Base-by-base conservation (phyloP, 2,113 vertebrate species). In the Lepus timidus region DNA sequence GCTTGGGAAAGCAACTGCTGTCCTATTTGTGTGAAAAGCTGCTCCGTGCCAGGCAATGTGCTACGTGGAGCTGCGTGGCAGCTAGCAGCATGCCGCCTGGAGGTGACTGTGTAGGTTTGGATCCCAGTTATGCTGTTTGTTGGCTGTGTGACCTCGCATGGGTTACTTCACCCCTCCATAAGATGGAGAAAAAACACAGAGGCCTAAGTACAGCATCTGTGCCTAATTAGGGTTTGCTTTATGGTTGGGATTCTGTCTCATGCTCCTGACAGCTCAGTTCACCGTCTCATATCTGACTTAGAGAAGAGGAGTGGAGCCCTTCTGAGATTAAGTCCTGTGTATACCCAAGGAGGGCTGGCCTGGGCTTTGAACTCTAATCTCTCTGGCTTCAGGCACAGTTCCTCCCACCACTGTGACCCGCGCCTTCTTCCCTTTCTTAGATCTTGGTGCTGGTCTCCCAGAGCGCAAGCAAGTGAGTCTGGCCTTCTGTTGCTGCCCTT, bases 111-210 rank as follows among this genome's bases (percentile, higher is more conserved):
- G 0, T 31, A n/a, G 68, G 33, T 74, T 82, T 20, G 11, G 31
- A 75, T 64, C 64, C 20, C 62, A 62, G 17, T 58, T 85, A 31
- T 75, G 39, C 49, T 51, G 9, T 79, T 65, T 58, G 31, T 12
- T 62, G n/a, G 58, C 76, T 44, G 61, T 76, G 79, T 76, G 85
- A 95, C 79, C 83, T 88, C 67, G 64, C 68, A 16, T n/a, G 74
- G 44, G 14, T 73, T 80, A 64, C 70, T 55, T 78, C 39, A 64
- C 55, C 14, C 80, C 39, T 83, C 87, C 64, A n/a, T 39, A 84
- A 62, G 85, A 55, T 31, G n/a, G 58, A 3, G 20, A 51, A 79
- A 80, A 55, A 44, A 51, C 4, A 12, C 33, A 22, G 25, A 61
- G n/a, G 6, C 10, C 44, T n/a, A 12, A 76, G 61, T 17, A 4